Conservation (phyloP, 92 coral and sea anemone genomes). For the Epizoanthus ramosus region DNA sequence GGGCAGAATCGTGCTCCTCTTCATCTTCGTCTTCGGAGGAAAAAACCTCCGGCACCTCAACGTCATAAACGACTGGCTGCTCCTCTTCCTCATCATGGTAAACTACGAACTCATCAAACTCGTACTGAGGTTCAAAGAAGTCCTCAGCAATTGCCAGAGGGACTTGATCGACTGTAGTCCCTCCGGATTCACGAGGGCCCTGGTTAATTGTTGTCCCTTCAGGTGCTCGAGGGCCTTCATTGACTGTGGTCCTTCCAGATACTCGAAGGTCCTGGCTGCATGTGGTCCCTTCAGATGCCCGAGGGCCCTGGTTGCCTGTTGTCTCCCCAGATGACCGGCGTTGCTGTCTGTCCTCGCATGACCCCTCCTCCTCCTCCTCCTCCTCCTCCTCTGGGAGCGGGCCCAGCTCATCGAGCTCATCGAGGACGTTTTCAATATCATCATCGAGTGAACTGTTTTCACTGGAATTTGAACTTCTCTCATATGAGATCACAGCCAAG, state of each 20-base stretch:
- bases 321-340: neutral
- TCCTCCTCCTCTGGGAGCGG: conserved; percentile 17
- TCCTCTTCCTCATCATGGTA: conserved; percentile 24
- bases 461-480: neutral
- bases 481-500: neutral
- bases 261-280: neutral
- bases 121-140: conserved; percentile 29
- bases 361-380: neutral
- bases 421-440: conserved; percentile 28
- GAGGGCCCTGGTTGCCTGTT: neutral
- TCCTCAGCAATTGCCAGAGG: conserved; percentile 3
- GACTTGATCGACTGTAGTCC: neutral
- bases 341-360: neutral
- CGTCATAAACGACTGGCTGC: conserved; percentile 16
- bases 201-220: neutral
- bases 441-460: conserved; percentile 10
- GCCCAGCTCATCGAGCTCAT: conserved; percentile 30
- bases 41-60: conserved; percentile 29
- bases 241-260: neutral
- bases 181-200: neutral
- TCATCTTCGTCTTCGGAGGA: conserved; percentile 40
- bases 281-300: neutral
- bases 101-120: conserved; percentile 39
- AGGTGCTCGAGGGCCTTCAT: neutral
- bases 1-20: conserved; percentile 6